phyloP scores from a whole-genome alignment of 2,113 vertebrate species.

The Sceloporus tristichus region DNA sequence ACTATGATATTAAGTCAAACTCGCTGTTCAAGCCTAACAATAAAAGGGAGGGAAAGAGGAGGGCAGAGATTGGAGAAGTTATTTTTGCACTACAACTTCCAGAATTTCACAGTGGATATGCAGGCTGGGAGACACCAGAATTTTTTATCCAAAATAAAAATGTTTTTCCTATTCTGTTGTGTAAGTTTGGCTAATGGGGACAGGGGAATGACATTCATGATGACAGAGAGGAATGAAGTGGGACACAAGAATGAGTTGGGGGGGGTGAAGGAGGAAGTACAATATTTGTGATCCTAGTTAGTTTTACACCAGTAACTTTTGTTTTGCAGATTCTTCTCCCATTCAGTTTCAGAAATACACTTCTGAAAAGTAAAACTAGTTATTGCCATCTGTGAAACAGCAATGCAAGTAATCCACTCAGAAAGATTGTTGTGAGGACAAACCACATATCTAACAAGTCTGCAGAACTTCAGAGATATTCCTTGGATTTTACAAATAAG shows the following conservation, averaged over 20 bases:
- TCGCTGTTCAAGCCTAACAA: not conserved
- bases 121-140: too few species aligned
- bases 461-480: slow-evolving; percentile 37
- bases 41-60: not conserved
- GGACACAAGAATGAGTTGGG: too few species aligned
- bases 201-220: not conserved
- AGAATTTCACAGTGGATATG: too few species aligned
- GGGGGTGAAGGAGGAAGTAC: too few species aligned
- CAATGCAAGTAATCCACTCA: not conserved
- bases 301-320: too few species aligned
- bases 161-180: too few species aligned
- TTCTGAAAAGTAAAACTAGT: not conserved
- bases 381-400: not conserved
- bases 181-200: too few species aligned
- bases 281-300: too few species aligned
- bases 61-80: too few species aligned
- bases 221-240: not conserved
- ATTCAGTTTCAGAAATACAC: not conserved
- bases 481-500: slow-evolving; percentile 64
- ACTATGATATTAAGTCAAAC: not conserved
- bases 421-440: not conserved
- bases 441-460: not conserved
- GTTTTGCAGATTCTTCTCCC: too few species aligned
- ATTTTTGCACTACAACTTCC: too few species aligned
- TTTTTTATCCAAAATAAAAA: too few species aligned